Evolutionary conservation across 2,888 invertebrate genomes (phyloP), one percentile per base, ranked within the genome.

Genomic region (Ennomos erosarius): DNA sequence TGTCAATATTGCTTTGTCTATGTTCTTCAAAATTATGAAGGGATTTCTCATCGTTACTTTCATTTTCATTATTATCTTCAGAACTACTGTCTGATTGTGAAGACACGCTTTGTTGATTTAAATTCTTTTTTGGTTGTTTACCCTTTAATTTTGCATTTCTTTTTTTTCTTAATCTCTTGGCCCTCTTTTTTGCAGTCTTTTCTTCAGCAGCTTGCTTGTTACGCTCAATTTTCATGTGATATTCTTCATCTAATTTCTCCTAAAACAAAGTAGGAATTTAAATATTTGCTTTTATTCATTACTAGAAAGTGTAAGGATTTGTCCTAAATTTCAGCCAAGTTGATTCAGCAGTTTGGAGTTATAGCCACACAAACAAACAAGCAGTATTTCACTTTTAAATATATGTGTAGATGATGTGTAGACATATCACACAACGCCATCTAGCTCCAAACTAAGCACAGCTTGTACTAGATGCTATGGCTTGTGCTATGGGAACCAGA

Each of bases 161-260:
- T 78, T 97, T 98, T 78, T 94, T 96, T 79, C 96, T 97, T 56
- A 96, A 80, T 50, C 99, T 94, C 81, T 99, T 99, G 0, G 96
- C 96, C 70, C 99, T 93, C 82, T 98, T 99, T 79, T 98, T 99
- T 0, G 97, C 97, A 5, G 98, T 98, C 79, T 93, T 94, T 74
- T 96, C 95, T 68, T 97, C 98, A 9, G 97, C 96, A 71, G 85
- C 86, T 74, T 80, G 93, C 70, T 88, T 93, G 81, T 98, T 97
- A 70, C 96, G 94, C 82, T 96, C 96, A 38, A 99, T 85, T 88
- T 96, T 97, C 42, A 89, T 82, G 67, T 96, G 96, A 85, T 97
- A 99, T 55, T 96, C 97, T 8, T 95, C 95, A 84, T 99, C 97
- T 51, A 96, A 84, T 63, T 95, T 94, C 84, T 99, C 98, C 95